Base-by-base conservation (phyloP, 2,888 invertebrate species). In the Lapara coniferarum region DNA sequence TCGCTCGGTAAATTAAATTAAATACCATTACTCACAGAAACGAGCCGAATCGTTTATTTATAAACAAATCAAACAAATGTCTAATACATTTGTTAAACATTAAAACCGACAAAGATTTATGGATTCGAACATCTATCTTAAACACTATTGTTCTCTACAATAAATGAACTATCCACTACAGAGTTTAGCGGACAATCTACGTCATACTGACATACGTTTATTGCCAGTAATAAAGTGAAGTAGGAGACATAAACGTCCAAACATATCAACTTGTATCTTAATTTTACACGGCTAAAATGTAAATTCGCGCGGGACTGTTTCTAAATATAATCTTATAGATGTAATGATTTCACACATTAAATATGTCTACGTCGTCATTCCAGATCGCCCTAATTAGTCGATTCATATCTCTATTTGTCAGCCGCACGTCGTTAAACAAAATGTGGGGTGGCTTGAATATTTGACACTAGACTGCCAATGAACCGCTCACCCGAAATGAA, bases 91-190 rank as follows among this genome's bases (percentile, higher is more conserved):
- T 55, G 55, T 2, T 19, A 55, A 55, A 55, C 55, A 19, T 19
- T 55, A 16, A 55, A 55, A 19, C 55, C 10, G 19, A 55, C 55
- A 55, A 55, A 19, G 55, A 55, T 19, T 55, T 55, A 55, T 55
- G 19, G 12, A 19, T 19, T 6, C 55, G 19, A 49, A 49, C 46
- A 63, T 63, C 13, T 49, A 19, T 49, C 46, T 19, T 49, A 49
- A 49, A 49, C 16, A 13, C 19, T 49, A 63, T 63, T 63, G 63
- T 49, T 63, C 13, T 19, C 55, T 63, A 49, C 10, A n/a, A 16
- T 74, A 74, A 52, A 72, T 70, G 72, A 72, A 74, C 72, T 72
- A 69, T 70, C 69, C 68, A 53, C 52, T 66, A 37, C 59, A 13
- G 67, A 58, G 67, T 76, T 68, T 68, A 46, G 19, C 30, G 56